A percentile compares a stretch with the other conserved stretches of the same genome.
Evolutionary conservation across 37 sponge, comb jelly and placozoan genomes (phyloP).

Genomic region (Crambe crambe): DNA sequence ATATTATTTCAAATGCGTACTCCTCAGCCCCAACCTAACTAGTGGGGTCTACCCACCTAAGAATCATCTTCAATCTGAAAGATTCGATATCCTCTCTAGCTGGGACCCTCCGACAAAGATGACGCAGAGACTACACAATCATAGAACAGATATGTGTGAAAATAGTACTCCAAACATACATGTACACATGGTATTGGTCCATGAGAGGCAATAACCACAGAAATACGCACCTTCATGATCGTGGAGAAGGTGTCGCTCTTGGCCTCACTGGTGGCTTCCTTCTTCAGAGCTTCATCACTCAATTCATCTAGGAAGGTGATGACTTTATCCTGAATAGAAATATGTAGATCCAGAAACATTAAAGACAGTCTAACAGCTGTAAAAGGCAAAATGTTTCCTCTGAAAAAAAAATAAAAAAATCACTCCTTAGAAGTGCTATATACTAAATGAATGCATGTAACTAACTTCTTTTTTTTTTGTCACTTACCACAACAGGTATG

Average conservation of each 20-base stretch:
- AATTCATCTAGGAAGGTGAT: constrained; percentile 74
- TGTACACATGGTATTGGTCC: background rate
- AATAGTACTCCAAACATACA: background rate
- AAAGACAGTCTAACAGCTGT: too few relatives aligned
- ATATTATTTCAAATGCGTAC: too few relatives aligned
- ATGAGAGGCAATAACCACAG: background rate
- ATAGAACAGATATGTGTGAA: background rate
- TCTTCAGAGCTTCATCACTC: constrained; percentile 90
- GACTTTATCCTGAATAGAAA: constrained; percentile 51
- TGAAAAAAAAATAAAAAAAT: too few relatives aligned
- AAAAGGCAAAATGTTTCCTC: too few relatives aligned
- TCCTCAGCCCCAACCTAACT: too few relatives aligned
- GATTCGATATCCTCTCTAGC: constrained; percentile 66
- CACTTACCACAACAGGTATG: constrained; percentile 82
- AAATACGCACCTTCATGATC: constrained; percentile 77
- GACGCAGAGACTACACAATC: constrained; percentile 51
- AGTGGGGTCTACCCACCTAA: constrained; percentile 35
- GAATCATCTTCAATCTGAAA: constrained; percentile 87
- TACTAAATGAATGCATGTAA: background rate
- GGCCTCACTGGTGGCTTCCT: constrained; percentile 82
- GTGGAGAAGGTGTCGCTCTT: constrained; percentile 79
- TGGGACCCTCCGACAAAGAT: constrained; percentile 53
- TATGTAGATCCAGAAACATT: background rate
- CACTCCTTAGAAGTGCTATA: background rate
- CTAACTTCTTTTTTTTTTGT: too few relatives aligned